Base-by-base conservation (phyloP, 2,888 invertebrate genomes). In the Carpatolechia fugitivella region DNA sequence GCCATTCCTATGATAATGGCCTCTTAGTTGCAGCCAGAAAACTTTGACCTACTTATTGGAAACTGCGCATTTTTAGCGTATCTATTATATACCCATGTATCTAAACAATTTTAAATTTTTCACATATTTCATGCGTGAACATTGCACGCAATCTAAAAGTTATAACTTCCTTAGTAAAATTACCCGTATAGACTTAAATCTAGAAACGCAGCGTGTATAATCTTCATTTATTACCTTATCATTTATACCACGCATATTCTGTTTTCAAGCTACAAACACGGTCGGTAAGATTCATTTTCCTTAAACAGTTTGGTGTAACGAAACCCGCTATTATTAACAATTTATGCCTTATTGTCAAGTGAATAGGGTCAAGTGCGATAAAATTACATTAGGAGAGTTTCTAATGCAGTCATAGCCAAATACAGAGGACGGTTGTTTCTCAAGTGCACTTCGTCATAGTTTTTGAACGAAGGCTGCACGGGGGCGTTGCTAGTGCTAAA, bases 401-500 rank as follows among this genome's bases (percentile, higher is more conserved):
- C 78, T 78, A 81, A 81, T 82, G 80, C 80, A 80, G 75, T 75
- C 78, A 80, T 76, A 76, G 76, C 80, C 83, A 80, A 82, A 85
- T 82, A 79, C 70, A 80, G 80, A 24, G 3, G 24, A 70, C 63
- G 70, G 61, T 65, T 65, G 73, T 79, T 80, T 83, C 80, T 80
- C 74, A 82, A 81, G 67, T 65, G 64, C 62, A 64, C 74, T 70
- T 81, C 88, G 85, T 88, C 86, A 88, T 81, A 71, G 76, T 77
- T 86, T 82, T 76, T 74, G 73, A 76, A 67, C 76, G 87, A 87
- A 89, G 89, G 88, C 81, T 84, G 35, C 74, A 72, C 79, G 85
- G 82, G 75, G 87, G 87, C 85, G 87, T 83, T 76, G 74, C 68
- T 74, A 76, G 78, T 76, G 73, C 74, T 77, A 69, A 69, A 76